phyloP scores from a whole-genome alignment of 2,113 vertebrate species.

The Prunella fulvescens region DNA sequence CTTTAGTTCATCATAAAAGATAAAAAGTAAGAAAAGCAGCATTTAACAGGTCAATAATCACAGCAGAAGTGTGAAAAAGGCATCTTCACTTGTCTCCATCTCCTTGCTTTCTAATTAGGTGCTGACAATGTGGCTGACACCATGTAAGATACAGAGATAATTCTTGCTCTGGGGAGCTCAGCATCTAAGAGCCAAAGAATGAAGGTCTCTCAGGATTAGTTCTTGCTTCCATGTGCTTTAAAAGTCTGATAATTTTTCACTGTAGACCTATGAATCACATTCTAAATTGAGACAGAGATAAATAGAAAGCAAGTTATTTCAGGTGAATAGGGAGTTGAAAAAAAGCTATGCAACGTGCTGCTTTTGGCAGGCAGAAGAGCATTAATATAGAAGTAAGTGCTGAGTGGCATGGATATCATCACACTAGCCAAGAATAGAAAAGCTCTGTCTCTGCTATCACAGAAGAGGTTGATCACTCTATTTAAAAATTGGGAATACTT shows the following conservation, averaged over 20 bases:
- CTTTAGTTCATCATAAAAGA: neutral
- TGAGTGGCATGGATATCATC: slow-evolving; percentile 37
- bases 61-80: neutral
- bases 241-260: slow-evolving; percentile 27
- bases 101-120: slow-evolving; percentile 20
- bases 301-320: slow-evolving; percentile 61
- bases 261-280: slow-evolving; percentile 38
- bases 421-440: slow-evolving; percentile 51
- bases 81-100: neutral
- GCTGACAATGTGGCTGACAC: neutral
- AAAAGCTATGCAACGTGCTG: neutral
- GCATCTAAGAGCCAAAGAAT: neutral
- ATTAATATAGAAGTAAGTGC: slow-evolving; percentile 43
- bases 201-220: neutral
- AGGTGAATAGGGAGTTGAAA: slow-evolving; percentile 42
- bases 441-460: slow-evolving; percentile 1
- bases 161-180: neutral
- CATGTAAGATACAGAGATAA: neutral
- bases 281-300: slow-evolving; percentile 45
- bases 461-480: slow-evolving; percentile 17
- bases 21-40: neutral
- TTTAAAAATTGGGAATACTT: slow-evolving; percentile 1
- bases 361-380: slow-evolving; percentile 46
- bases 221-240: neutral
- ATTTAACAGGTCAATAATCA: neutral